phyloP scores from a whole-genome alignment of 2,113 vertebrate species.

The Pristiophorus japonicus region DNA sequence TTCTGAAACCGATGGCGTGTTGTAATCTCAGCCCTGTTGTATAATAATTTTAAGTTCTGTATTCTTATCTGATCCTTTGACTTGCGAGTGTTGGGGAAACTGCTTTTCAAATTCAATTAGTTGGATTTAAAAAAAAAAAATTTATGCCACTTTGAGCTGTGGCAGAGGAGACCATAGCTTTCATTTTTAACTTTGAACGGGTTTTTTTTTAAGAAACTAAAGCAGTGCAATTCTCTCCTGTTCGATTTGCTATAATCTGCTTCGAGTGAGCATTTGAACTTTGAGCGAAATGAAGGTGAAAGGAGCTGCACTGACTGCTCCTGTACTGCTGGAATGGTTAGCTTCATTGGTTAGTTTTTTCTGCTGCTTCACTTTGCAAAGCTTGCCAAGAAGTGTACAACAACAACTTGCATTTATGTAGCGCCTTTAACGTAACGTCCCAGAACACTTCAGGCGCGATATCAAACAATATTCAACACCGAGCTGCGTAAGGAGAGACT shows the following conservation, averaged over 20 bases:
- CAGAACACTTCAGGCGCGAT: not conserved
- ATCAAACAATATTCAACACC: not conserved
- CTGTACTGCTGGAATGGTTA: not conserved
- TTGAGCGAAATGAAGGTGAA: not conserved
- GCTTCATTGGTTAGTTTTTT: not conserved
- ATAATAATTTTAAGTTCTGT: not conserved
- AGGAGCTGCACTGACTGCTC: not conserved
- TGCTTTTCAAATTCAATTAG: conserved; percentile 28
- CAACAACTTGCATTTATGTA: not conserved
- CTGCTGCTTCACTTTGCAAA: no score
- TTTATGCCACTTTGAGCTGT: not conserved
- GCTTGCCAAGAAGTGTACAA: not conserved
- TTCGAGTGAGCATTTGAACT: not conserved
- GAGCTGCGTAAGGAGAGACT: not conserved
- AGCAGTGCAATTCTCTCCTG: not conserved
- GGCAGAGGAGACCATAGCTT: not conserved
- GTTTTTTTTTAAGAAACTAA: not conserved
- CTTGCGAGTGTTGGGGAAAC: not conserved
- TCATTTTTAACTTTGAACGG: not conserved
- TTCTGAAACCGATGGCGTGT: not conserved
- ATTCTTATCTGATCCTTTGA: not conserved
- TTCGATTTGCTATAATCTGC: not conserved
- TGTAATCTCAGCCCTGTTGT: not conserved
- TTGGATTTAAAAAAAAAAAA: not conserved
- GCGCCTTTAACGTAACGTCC: not conserved